A percentile compares a stretch with the other conserved stretches of the same genome.
Evolutionary conservation across 2,113 vertebrate genomes (phyloP).

Genomic region (Lonchura striata): DNA sequence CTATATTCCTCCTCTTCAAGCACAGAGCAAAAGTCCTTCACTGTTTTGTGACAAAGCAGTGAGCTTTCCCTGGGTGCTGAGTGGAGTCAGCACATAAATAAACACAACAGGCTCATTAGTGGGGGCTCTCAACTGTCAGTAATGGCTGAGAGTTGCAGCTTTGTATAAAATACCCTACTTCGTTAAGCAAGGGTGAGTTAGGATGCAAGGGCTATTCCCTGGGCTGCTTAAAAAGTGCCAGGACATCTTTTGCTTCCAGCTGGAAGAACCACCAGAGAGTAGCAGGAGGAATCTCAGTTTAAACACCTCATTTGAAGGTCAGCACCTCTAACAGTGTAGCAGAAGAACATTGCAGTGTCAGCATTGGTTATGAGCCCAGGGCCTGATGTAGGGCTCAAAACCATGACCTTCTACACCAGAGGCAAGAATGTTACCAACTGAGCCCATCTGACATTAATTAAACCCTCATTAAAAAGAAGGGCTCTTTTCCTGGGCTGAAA

Average conservation of each 20-base stretch:
- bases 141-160: constrained; percentile 6
- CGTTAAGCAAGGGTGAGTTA: constrained; percentile 27
- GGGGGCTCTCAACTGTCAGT: constrained; percentile 4
- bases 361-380: constrained; percentile 60
- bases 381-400: constrained; percentile 45
- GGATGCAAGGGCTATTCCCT: constrained; percentile 42
- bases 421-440: constrained; percentile 60
- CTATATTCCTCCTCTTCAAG: background rate
- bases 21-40: background rate
- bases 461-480: constrained; percentile 62
- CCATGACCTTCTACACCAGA: constrained; percentile 64
- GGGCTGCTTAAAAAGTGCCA: constrained; percentile 48
- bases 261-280: constrained; percentile 57
- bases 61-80: background rate
- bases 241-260: constrained; percentile 58
- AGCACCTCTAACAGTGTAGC: constrained; percentile 28
- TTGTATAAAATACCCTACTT: constrained; percentile 19
- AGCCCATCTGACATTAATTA: constrained; percentile 68
- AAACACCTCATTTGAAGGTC: constrained; percentile 66
- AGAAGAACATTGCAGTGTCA: constrained; percentile 61
- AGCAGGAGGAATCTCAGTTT: constrained; percentile 47
- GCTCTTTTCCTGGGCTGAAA: constrained; percentile 26
- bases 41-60: background rate
- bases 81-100: constrained; percentile 2
- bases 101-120: constrained; percentile 23